Evolutionary conservation across 1,140 invertebrate species (phyloP), one percentile per base, ranked within the genome.

Genomic region (Drosophila seguyi): DNA sequence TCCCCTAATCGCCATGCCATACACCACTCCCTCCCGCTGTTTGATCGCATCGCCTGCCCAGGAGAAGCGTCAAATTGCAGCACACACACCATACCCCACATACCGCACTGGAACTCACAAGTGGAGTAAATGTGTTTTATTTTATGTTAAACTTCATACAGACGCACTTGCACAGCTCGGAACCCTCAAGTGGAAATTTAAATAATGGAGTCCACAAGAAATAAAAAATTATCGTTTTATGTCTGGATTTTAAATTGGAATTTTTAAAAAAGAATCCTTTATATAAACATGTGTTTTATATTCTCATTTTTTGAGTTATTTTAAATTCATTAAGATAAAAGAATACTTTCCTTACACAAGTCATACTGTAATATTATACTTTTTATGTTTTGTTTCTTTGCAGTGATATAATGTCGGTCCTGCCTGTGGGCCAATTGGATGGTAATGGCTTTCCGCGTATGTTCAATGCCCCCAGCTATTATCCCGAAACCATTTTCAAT

Each of bases 381-480:
- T n/a, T 36, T 41, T 45, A n/a, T 55, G 7, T 60, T 22, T 73
- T 72, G 13, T 75, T 73, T 52, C 34, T 34, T 90, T 90, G 22
- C 78, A 92, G 92, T 79, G 92, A 92, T 76, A 81, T 92, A 31
- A 92, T 92, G 88, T 90, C 88, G 29, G 86, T 91, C 29, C 81
- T 92, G 77, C 91, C 92, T 56, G 92, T 92, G 25, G 84, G 91
- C 63, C 92, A 92, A 78, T 61, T 92, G 73, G 92, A 92, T 78
- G 82, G 81, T 4, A 88, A 84, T 65, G 88, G 85, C 42, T 92
- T 92, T 62, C 90, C 91, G 67, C 88, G 92, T 60, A 92, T 92
- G 90, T 92, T 92, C 74, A 92, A 92, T 65, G 90, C 92, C 5
- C 87, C 92, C 14, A 92, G 92, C 77, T 92, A 92, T 78, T 92